Evolutionary conservation across 1,140 invertebrate genomes (phyloP), one percentile per base, ranked within the genome.

Genomic region (Hycleus phaleratus): DNA sequence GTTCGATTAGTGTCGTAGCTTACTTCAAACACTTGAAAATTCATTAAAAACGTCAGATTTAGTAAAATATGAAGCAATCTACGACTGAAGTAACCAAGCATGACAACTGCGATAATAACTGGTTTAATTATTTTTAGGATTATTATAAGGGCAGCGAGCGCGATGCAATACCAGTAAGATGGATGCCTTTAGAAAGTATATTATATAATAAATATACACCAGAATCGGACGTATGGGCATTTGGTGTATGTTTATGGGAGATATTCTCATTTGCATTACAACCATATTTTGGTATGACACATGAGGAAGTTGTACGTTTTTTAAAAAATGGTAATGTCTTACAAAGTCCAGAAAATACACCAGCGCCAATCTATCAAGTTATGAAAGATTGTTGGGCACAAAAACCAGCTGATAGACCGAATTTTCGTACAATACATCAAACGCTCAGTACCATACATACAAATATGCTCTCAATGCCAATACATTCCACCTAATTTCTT

Each of bases 121-220:
- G 18, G 18, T 18, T 26, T 55, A 51, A 46, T 53, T 46, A 40
- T 60, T 32, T 66, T 26, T 59, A 91, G 78, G 88, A 92, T 74
- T 93, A 93, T 72, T 94, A 93, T 71, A 92, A 93, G 77, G 91
- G 91, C 6, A 89, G 92, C 73, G 92, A 95, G 65, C 87, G 93
- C 69, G 93, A 95, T 75, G 92, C 91, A 8, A 94, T 96, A 62
- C 93, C 90, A 32, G 91, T 95, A 7, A 78, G 93, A 72, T 96
- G 93, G 93, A 95, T 96, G 92, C 92, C 93, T n/a, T 76, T 95
- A 32, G 93, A 95, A 70, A 91, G 90, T 71, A 94, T 96, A 69
- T 74, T 95, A 3, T 95, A 93, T 71, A 95, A 95, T 72, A 93
- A 93, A 71, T 95, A 95, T 72, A 95, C 92, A 3, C 80, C 93